phyloP scores from a whole-genome alignment of 2,888 invertebrate genomes.

The Dioctria linearis region DNA sequence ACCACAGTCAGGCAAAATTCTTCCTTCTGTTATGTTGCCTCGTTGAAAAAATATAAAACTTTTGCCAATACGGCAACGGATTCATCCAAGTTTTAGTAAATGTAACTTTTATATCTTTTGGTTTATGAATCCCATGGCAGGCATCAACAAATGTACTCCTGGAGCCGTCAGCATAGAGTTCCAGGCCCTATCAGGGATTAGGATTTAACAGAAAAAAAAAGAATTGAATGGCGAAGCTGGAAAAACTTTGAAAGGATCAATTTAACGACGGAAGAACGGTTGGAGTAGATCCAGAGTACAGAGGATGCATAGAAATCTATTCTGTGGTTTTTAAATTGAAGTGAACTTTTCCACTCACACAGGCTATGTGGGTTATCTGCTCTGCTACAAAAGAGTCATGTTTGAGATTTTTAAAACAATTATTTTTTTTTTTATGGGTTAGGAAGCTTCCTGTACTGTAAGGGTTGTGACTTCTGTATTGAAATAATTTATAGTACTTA shows the following conservation, averaged over 20 bases:
- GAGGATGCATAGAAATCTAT: slow-evolving; percentile 34
- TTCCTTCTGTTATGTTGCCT: slow-evolving; percentile 32
- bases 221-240: slow-evolving; percentile 49
- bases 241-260: slow-evolving; percentile 50
- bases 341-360: background rate
- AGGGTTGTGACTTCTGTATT: no score
- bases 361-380: background rate
- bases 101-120: slow-evolving; percentile 53
- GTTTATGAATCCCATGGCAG: slow-evolving; percentile 52
- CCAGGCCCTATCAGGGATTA: slow-evolving; percentile 32
- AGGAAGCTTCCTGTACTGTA: background rate
- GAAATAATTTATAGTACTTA: no score
- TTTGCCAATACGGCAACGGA: slow-evolving; percentile 18
- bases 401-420: slow-evolving; percentile 22
- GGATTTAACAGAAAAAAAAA: slow-evolving; percentile 38
- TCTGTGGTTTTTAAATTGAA: slow-evolving; percentile 45
- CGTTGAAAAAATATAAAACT: slow-evolving; percentile 41
- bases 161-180: slow-evolving; percentile 14
- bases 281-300: background rate
- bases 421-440: background rate
- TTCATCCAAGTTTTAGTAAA: slow-evolving; percentile 53
- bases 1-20: slow-evolving; percentile 21
- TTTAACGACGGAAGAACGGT: slow-evolving; percentile 28
- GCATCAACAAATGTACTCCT: slow-evolving; percentile 48
- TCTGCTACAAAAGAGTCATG: background rate